These are phyloP conservation scores for Micromesistius poutassou DNA, from an alignment of 2,797 vertebrate genomes.

Conservation along the genomic window DNA sequence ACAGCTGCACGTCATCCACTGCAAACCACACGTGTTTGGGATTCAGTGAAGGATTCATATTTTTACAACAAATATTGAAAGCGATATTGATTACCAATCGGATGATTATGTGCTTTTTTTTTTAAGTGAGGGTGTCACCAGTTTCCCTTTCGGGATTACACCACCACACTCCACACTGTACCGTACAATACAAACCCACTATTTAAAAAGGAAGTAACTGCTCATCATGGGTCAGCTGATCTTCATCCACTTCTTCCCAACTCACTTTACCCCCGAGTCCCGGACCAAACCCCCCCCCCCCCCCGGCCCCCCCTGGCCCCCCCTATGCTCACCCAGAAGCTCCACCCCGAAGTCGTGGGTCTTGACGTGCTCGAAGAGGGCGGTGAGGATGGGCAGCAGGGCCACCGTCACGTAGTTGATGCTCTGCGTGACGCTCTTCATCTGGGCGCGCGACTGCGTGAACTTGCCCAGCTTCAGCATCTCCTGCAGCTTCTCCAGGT, in stretches of 20 bases:
- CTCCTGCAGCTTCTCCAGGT: conserved; percentile 92
- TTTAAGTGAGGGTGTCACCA: too few species aligned
- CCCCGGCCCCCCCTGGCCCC: background rate
- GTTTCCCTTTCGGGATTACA: too few species aligned
- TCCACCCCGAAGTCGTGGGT: conserved; percentile 86
- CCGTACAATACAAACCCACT: too few species aligned
- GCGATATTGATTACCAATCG: too few species aligned
- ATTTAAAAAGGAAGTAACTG: background rate
- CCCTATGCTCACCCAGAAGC: conserved; percentile 83
- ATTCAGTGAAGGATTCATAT: background rate
- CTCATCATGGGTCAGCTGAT: background rate
- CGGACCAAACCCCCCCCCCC: background rate
- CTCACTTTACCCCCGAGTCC: background rate
- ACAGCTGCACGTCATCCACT: conserved; percentile 96
- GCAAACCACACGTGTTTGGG: conserved; percentile 41
- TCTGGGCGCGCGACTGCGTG: conserved; percentile 92
- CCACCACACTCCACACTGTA: too few species aligned
- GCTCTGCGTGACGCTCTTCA: conserved; percentile 93
- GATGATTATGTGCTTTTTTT: background rate
- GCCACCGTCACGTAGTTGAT: conserved; percentile 94
- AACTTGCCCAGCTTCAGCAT: conserved; percentile 96
- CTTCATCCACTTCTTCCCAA: background rate
- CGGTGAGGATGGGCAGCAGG: conserved; percentile 89
- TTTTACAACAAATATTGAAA: background rate
- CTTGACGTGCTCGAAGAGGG: conserved; percentile 90